Evolutionary conservation across 1,140 invertebrate species (phyloP).

Genomic region (Philotrypesis tridentata): DNA sequence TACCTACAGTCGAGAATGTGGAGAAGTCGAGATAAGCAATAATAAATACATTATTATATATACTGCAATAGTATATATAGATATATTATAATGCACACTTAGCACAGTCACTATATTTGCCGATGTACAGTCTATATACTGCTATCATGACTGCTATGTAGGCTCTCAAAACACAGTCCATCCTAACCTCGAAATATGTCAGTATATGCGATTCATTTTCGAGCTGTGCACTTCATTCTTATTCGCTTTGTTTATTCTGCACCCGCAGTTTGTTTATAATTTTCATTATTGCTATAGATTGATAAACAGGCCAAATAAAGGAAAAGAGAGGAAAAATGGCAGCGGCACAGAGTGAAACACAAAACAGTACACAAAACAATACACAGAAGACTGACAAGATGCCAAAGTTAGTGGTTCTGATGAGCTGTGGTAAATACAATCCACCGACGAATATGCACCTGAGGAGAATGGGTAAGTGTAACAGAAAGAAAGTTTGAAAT

Average conservation of each 20-base stretch:
- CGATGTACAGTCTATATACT: no score
- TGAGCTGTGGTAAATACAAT: slow-evolving; percentile 96
- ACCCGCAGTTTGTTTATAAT: neutral
- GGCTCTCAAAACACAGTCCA: neutral
- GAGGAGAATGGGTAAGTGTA: slow-evolving; percentile 95
- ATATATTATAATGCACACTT: no score
- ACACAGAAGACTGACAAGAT: slow-evolving; percentile 64
- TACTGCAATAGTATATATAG: no score
- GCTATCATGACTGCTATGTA: no score
- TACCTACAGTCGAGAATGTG: slow-evolving; percentile 4
- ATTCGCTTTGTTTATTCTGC: neutral
- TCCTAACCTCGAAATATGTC: neutral
- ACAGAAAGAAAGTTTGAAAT: neutral
- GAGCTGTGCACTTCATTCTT: slow-evolving; percentile 8
- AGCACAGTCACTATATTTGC: no score
- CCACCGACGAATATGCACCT: slow-evolving; percentile 98
- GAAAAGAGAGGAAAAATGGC: neutral
- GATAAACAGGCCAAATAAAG: neutral
- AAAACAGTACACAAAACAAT: neutral
- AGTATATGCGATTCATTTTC: slow-evolving; percentile 14
- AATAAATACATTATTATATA: no score
- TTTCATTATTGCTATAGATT: neutral
- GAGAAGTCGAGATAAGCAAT: neutral
- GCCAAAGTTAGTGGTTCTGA: slow-evolving; percentile 82
- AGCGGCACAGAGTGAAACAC: neutral